A percentile compares a stretch with the other conserved stretches of the same genome.
Evolutionary conservation across 2,888 invertebrate species (phyloP).

Genomic region (Petrophora chlorosata): DNA sequence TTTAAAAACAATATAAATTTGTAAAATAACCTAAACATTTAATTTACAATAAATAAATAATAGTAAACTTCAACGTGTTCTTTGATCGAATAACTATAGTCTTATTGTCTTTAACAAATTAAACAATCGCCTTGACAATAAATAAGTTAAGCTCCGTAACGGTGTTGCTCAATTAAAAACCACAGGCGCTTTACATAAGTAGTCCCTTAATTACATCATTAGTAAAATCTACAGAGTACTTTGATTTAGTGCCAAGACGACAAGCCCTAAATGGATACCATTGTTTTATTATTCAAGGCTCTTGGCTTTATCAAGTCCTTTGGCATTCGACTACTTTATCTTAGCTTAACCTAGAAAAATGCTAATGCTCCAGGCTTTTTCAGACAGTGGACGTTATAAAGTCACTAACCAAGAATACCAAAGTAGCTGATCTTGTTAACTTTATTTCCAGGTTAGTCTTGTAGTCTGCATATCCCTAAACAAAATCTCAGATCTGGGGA

Average conservation of each 20-base stretch:
- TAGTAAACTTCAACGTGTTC: too few relatives aligned
- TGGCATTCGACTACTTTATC: not conserved
- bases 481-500: too few relatives aligned
- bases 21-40: too few relatives aligned
- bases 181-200: conserved; percentile 7
- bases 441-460: too few relatives aligned
- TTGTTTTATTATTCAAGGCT: conserved; percentile 10
- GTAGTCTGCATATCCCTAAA: too few relatives aligned
- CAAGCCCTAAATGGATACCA: conserved; percentile 2
- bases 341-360: conserved; percentile 1
- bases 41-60: too few relatives aligned
- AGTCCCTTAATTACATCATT: not conserved
- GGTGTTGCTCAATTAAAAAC: conserved; percentile 2
- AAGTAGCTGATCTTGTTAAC: too few relatives aligned
- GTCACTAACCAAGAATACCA: too few relatives aligned
- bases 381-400: too few relatives aligned
- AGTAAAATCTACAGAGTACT: not conserved
- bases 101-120: not conserved
- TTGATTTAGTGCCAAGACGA: conserved; percentile 8
- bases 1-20: too few relatives aligned
- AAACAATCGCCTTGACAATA: not conserved
- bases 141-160: too few relatives aligned
- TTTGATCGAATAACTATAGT: too few relatives aligned
- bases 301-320: conserved; percentile 1
- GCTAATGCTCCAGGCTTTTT: not conserved